These are phyloP conservation scores for Cephus sareptanus DNA, from an alignment of 2,888 invertebrate genomes.

Conservation along the genomic window DNA sequence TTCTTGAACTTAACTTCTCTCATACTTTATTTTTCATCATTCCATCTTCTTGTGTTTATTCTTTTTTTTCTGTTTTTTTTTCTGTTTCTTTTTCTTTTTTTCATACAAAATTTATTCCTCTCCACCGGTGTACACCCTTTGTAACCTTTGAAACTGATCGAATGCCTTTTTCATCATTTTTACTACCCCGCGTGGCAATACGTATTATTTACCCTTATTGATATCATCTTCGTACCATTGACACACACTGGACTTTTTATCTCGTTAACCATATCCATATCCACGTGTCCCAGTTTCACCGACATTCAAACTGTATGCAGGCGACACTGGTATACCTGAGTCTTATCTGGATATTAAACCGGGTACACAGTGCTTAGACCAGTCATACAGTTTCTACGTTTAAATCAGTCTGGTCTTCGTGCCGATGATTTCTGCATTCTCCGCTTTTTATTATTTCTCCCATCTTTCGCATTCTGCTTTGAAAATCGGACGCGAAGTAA, in stretches of 20 bases:
- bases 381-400: neutral
- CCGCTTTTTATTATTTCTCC: neutral
- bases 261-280: neutral
- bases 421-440: neutral
- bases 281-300: neutral
- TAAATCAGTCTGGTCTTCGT: neutral
- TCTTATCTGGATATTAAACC: neutral
- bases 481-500: neutral
- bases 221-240: neutral
- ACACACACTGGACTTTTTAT: neutral
- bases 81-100: neutral
- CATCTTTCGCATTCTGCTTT: neutral
- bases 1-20: slow-evolving; percentile 22
- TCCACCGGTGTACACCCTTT: neutral
- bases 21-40: slow-evolving; percentile 17
- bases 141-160: neutral
- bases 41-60: slow-evolving; percentile 6
- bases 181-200: neutral
- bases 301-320: neutral
- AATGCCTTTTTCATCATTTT: neutral
- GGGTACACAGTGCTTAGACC: neutral
- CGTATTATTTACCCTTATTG: neutral
- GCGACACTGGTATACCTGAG: neutral
- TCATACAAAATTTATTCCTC: neutral
- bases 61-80: slow-evolving; percentile 34